Evolutionary conservation across 2,113 vertebrate species (phyloP).

Genomic region (Callorhinus ursinus): DNA sequence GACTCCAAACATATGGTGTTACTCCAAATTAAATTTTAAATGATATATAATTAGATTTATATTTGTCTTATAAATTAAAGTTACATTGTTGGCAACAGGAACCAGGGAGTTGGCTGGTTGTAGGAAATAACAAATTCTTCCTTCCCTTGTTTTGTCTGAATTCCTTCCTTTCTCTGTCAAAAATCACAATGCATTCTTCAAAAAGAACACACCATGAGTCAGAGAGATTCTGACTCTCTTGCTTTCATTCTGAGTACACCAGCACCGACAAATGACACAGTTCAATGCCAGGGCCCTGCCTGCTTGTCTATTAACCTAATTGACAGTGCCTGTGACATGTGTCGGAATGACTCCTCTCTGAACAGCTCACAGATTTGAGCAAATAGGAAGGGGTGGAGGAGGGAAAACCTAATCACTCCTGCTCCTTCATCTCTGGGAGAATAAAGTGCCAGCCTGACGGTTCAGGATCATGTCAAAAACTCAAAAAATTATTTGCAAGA

Average conservation of each 20-base stretch:
- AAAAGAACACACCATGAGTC: conserved; percentile 71
- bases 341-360: conserved; percentile 33
- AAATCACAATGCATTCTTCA: conserved; percentile 82
- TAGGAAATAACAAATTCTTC: conserved; percentile 78
- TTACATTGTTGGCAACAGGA: conserved; percentile 72
- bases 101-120: conserved; percentile 61
- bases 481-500: conserved; percentile 42
- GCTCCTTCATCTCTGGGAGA: conserved; percentile 15
- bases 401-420: background rate
- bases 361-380: conserved; percentile 21
- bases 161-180: conserved; percentile 86
- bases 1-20: conserved; percentile 38
- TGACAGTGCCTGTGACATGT: background rate
- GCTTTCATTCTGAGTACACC: conserved; percentile 46
- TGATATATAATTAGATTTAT: conserved; percentile 71
- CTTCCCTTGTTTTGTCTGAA: conserved; percentile 84
- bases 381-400: background rate
- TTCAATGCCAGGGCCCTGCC: conserved; percentile 1
- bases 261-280: conserved; percentile 47
- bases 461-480: conserved; percentile 21
- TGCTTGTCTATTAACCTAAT: conserved; percentile 52
- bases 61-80: conserved; percentile 76
- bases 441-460: background rate
- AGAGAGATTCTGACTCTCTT: conserved; percentile 62
- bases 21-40: conserved; percentile 72